These are phyloP conservation scores for Mesopsocus fuscifrons DNA, from an alignment of 2,888 invertebrate species.

Conservation along the genomic window DNA sequence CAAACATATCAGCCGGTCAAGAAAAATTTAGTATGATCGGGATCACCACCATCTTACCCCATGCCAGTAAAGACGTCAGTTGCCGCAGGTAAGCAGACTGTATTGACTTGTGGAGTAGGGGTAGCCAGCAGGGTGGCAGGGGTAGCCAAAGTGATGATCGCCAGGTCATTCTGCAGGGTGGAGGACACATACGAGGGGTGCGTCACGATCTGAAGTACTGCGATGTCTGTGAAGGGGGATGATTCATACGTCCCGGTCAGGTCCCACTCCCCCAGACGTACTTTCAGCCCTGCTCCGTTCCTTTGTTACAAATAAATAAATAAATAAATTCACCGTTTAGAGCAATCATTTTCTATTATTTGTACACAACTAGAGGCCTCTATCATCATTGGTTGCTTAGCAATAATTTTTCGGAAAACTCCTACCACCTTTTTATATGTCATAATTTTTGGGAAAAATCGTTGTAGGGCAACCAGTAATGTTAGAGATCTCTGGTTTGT, in stretches of 20 bases:
- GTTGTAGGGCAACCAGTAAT: too few species aligned
- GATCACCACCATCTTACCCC: conserved; percentile 22
- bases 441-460: too few species aligned
- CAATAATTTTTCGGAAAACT: too few species aligned
- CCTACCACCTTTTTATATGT: too few species aligned
- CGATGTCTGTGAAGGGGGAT: conserved; percentile 41
- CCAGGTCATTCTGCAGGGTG: conserved; percentile 63
- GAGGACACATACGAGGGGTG: conserved; percentile 45
- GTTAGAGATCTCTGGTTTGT: too few species aligned
- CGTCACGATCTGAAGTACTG: conserved; percentile 34
- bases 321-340: conserved; percentile 4
- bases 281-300: conserved; percentile 29
- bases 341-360: too few species aligned
- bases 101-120: conserved; percentile 26
- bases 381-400: too few species aligned
- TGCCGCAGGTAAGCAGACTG: conserved; percentile 29
- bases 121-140: conserved; percentile 21
- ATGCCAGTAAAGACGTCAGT: conserved; percentile 26
- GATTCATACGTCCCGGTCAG: conserved; percentile 41
- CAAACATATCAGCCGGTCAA: too few species aligned
- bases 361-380: too few species aligned
- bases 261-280: conserved; percentile 60
- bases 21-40: not conserved
- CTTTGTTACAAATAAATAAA: too few species aligned
- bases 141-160: conserved; percentile 42